Conservation (phyloP, 2,888 invertebrate genomes). For the Cordilura impudica region DNA sequence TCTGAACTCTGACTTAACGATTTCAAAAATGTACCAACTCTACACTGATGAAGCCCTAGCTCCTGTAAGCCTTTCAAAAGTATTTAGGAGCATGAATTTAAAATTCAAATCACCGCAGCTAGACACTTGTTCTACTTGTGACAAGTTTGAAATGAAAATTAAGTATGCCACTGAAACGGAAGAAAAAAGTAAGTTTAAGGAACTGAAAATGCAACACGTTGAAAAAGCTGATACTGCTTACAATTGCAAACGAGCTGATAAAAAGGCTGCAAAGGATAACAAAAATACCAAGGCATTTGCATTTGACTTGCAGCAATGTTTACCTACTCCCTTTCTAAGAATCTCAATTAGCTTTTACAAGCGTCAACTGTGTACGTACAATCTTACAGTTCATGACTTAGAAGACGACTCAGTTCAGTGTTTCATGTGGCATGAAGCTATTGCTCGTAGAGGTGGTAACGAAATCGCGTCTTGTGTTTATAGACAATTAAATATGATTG, state of each 20-base stretch:
- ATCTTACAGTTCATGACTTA: slow-evolving; percentile 48
- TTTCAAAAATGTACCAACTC: slow-evolving; percentile 47
- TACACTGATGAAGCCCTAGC: no score
- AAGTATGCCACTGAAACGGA: slow-evolving; percentile 26
- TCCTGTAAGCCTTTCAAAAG: slow-evolving; percentile 44
- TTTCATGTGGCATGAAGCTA: slow-evolving; percentile 52
- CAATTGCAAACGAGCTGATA: no score
- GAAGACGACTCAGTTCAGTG: slow-evolving; percentile 39
- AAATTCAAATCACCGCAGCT: no score
- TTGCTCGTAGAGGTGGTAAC: no score
- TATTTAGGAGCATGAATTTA: slow-evolving; percentile 50
- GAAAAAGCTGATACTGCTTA: no score
- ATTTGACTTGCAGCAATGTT: no score
- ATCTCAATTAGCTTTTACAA: no score
- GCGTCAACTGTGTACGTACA: slow-evolving; percentile 36
- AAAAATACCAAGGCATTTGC: slow-evolving; percentile 40
- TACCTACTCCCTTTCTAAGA: no score
- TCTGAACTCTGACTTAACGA: slow-evolving; percentile 25
- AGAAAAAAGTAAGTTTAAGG: slow-evolving; percentile 25
- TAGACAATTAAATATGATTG: no score
- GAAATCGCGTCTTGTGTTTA: no score
- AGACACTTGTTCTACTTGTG: no score
- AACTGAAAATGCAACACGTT: slow-evolving; percentile 31
- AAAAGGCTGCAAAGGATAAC: slow-evolving; percentile 39
- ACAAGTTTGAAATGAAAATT: slow-evolving; percentile 41